These are phyloP conservation scores for Bellardia bayeri DNA, from an alignment of 2,888 invertebrate species.

Conservation along the genomic window DNA sequence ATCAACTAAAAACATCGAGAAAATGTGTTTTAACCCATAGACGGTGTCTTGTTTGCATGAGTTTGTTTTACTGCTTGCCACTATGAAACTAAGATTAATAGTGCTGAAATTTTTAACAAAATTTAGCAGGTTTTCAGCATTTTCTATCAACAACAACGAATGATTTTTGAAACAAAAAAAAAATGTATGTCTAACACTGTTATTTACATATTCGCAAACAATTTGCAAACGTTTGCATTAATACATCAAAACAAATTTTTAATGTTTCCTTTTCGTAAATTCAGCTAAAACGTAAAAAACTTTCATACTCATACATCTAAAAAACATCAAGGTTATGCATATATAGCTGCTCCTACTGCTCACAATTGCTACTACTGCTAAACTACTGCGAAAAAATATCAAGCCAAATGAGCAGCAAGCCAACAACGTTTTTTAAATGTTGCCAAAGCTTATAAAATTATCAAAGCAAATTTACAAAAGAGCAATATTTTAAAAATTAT, in stretches of 20 bases:
- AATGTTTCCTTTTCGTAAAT: constrained; percentile 44
- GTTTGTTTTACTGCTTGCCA: constrained; percentile 28
- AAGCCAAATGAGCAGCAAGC: constrained; percentile 20
- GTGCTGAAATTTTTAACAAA: constrained; percentile 63
- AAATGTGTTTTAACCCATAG: constrained; percentile 15
- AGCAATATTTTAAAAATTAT: neutral
- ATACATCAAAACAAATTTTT: constrained; percentile 55
- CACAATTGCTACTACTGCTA: neutral
- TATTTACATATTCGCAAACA: constrained; percentile 13
- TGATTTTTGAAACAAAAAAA: neutral
- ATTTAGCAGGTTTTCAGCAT: constrained; percentile 50
- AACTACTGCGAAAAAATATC: neutral
- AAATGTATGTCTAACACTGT: neutral
- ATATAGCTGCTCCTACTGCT: neutral
- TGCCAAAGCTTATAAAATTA: constrained; percentile 24
- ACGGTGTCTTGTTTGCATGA: neutral
- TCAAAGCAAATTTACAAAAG: neutral
- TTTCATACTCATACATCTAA: neutral
- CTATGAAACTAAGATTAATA: constrained; percentile 65
- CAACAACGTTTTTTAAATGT: neutral
- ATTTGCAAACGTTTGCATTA: constrained; percentile 53
- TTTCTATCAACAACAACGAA: constrained; percentile 14
- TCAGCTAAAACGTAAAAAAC: constrained; percentile 34
- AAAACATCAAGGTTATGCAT: neutral
- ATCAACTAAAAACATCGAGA: neutral